Evolutionary conservation across 2,888 invertebrate genomes (phyloP).

Genomic region (Pocota personata): DNA sequence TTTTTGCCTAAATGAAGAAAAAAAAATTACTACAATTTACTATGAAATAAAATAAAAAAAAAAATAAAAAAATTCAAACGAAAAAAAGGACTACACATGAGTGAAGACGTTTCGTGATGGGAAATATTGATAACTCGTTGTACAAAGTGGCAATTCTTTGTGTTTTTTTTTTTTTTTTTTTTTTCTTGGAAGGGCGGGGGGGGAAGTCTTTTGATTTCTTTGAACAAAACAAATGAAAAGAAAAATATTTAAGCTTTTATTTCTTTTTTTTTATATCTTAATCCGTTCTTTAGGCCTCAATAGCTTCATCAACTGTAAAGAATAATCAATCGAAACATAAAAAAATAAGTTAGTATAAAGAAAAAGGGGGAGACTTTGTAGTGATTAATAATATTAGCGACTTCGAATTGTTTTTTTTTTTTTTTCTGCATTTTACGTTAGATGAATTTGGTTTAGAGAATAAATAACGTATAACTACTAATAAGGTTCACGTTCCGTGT

Average conservation of each 20-base stretch:
- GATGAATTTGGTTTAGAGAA: not conserved
- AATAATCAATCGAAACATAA: constrained; percentile 82
- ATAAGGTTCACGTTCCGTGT: constrained; percentile 19
- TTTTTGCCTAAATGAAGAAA: constrained; percentile 59
- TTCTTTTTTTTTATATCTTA: constrained; percentile 63
- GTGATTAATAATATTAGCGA: constrained; percentile 31
- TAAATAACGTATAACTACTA: not conserved
- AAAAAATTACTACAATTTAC: not conserved
- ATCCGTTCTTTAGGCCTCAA: constrained; percentile 81
- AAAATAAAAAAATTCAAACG: constrained; percentile 1
- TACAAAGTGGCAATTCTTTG: constrained; percentile 68
- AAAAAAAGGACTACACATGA: constrained; percentile 26
- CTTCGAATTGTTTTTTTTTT: not conserved
- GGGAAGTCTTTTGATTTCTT: constrained; percentile 77
- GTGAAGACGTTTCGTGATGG: constrained; percentile 31
- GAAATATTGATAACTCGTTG: constrained; percentile 30
- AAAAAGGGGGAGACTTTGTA: constrained; percentile 62
- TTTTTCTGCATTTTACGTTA: constrained; percentile 32
- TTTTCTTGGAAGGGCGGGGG: constrained; percentile 40
- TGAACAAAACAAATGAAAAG: constrained; percentile 29
- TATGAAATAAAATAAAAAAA: constrained; percentile 5
- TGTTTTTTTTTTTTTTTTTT: constrained; percentile 51
- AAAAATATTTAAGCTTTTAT: constrained; percentile 38
- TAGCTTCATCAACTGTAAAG: constrained; percentile 82
- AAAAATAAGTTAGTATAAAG: constrained; percentile 79